Conservation (phyloP, 2,797 vertebrate genomes). For the Cyprinodon diabolis region DNA sequence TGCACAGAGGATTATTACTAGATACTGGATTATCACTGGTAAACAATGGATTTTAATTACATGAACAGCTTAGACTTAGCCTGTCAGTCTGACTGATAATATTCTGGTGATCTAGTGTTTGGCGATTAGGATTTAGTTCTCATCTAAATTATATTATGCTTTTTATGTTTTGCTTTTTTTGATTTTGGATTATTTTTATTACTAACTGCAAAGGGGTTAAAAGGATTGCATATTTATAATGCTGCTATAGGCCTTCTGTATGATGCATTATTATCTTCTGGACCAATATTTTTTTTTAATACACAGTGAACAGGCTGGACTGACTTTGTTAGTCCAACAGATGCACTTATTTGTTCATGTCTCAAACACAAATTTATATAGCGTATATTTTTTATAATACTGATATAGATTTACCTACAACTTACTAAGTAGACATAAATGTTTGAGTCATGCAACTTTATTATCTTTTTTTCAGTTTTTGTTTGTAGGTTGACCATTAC, state of each 20-base stretch:
- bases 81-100: neutral
- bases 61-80: neutral
- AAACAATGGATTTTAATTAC: conserved; percentile 8
- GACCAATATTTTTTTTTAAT: too few species aligned
- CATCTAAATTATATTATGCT: neutral
- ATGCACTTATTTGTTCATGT: neutral
- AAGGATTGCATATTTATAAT: neutral
- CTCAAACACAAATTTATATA: fast-evolving
- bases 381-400: neutral
- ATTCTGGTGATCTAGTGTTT: neutral
- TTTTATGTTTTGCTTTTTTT: neutral
- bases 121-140: neutral
- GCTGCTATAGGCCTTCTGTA: neutral
- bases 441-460: too few species aligned
- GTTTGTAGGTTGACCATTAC: neutral
- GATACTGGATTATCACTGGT: conserved; percentile 4
- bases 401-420: neutral
- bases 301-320: neutral
- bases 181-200: neutral
- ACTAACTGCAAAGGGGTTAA: neutral
- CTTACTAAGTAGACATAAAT: neutral
- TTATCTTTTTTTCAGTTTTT: neutral
- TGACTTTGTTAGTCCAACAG: neutral
- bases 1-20: neutral
- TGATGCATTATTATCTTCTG: neutral